phyloP scores from a whole-genome alignment of 2,888 invertebrate species.

The Caenorhabditis afra region DNA sequence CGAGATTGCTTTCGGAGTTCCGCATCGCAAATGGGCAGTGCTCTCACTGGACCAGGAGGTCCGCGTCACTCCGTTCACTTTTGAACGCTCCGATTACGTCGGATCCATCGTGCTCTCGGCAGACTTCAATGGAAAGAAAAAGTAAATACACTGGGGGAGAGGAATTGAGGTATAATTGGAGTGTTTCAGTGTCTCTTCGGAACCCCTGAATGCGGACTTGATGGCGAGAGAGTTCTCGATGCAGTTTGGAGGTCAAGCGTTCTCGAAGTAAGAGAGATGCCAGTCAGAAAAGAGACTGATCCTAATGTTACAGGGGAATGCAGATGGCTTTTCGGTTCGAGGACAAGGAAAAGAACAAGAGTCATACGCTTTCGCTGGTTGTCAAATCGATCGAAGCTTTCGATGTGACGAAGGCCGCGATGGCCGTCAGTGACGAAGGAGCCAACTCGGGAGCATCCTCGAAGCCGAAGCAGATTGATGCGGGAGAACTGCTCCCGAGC shows the following conservation, averaged over 20 bases:
- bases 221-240: conserved; percentile 95
- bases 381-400: conserved; percentile 89
- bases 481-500: conserved; percentile 90
- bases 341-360: conserved; percentile 86
- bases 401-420: conserved; percentile 57
- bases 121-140: conserved; percentile 95
- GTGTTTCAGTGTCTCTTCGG: conserved; percentile 87
- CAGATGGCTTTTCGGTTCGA: conserved; percentile 91
- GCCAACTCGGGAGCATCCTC: neutral
- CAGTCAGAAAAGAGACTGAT: too few species aligned
- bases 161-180: neutral
- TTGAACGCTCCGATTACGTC: conserved; percentile 85
- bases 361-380: conserved; percentile 86
- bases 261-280: conserved; percentile 49
- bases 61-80: conserved; percentile 83
- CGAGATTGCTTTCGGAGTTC: conserved; percentile 92
- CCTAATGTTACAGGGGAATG: conserved; percentile 61
- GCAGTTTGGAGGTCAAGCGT: conserved; percentile 82
- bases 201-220: conserved; percentile 94
- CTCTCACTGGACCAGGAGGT: conserved; percentile 93
- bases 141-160: conserved; percentile 84
- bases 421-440: conserved; percentile 29
- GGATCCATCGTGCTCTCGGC: conserved; percentile 90
- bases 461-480: conserved; percentile 63
- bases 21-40: conserved; percentile 96